Conservation (phyloP, 2,888 invertebrate species). For the Gymnoscelis rufifasciata region DNA sequence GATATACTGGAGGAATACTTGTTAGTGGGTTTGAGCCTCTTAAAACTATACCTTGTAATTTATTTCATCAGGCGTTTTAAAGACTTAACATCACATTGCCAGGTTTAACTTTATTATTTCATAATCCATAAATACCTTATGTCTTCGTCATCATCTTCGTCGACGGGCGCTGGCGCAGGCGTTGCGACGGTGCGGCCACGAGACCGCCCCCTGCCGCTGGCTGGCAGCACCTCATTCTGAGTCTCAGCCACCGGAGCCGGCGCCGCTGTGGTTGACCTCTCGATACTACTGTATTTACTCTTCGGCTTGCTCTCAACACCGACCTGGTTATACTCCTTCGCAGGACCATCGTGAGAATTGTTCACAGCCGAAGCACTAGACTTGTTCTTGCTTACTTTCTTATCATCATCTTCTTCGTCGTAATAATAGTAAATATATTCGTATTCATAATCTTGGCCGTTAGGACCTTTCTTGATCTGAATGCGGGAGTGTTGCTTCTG, state of each 20-base stretch:
- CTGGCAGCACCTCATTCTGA: conserved; percentile 82
- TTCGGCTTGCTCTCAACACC: conserved; percentile 66
- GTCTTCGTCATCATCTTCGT: conserved; percentile 72
- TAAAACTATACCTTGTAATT: too few relatives aligned
- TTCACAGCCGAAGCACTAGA: conserved; percentile 47
- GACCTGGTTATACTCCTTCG: conserved; percentile 71
- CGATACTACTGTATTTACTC: conserved; percentile 78
- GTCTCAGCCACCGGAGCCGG: conserved; percentile 81
- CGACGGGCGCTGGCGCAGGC: conserved; percentile 66
- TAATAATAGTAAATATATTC: conserved; percentile 95
- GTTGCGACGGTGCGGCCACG: conserved; percentile 71
- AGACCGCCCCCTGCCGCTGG: conserved; percentile 62
- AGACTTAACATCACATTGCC: too few relatives aligned
- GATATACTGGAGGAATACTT: too few relatives aligned
- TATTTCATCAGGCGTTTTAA: too few relatives aligned
- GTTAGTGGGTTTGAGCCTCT: too few relatives aligned
- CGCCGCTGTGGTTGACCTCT: conserved; percentile 65
- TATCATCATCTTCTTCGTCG: conserved; percentile 89
- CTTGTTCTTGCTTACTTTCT: conserved; percentile 50
- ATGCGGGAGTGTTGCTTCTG: conserved; percentile 85
- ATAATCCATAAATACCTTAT: conserved; percentile 59
- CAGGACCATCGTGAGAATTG: conserved; percentile 82
- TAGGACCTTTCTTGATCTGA: conserved; percentile 92
- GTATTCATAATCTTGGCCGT: conserved; percentile 94
- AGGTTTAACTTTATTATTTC: too few relatives aligned